Evolutionary conservation across 2,888 invertebrate species (phyloP).

Genomic region (Hypolimnas misippus): DNA sequence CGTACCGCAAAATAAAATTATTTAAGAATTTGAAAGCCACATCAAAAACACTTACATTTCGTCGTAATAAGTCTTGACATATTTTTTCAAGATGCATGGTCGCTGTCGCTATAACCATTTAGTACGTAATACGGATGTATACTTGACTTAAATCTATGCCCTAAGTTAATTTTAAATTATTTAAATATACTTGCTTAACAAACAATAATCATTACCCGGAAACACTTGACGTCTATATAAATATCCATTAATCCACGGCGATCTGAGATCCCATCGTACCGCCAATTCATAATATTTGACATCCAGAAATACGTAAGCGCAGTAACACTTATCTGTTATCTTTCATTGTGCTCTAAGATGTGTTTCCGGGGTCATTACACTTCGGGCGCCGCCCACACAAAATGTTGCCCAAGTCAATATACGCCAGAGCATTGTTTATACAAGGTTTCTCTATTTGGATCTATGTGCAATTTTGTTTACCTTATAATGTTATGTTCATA

Average conservation of each 20-base stretch:
- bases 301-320: conserved; percentile 25
- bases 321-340: conserved; percentile 34
- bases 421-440: conserved; percentile 48
- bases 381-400: conserved; percentile 62
- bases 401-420: conserved; percentile 64
- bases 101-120: background rate
- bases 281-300: conserved; percentile 25
- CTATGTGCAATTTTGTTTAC: conserved; percentile 41
- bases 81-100: background rate
- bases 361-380: conserved; percentile 66
- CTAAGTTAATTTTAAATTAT: background rate
- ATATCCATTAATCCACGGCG: background rate
- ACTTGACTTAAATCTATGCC: too few relatives aligned
- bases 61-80: conserved; percentile 1
- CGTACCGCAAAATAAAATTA: too few relatives aligned
- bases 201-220: background rate
- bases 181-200: too few relatives aligned
- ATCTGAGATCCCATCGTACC: conserved; percentile 19
- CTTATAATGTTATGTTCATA: conserved; percentile 3
- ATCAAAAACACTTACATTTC: background rate
- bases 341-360: conserved; percentile 44
- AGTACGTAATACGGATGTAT: background rate
- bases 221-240: conserved; percentile 9
- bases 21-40: too few relatives aligned
- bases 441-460: conserved; percentile 38